These are phyloP conservation scores for Ictalurus furcatus DNA, from an alignment of 2,113 vertebrate genomes.

Conservation along the genomic window DNA sequence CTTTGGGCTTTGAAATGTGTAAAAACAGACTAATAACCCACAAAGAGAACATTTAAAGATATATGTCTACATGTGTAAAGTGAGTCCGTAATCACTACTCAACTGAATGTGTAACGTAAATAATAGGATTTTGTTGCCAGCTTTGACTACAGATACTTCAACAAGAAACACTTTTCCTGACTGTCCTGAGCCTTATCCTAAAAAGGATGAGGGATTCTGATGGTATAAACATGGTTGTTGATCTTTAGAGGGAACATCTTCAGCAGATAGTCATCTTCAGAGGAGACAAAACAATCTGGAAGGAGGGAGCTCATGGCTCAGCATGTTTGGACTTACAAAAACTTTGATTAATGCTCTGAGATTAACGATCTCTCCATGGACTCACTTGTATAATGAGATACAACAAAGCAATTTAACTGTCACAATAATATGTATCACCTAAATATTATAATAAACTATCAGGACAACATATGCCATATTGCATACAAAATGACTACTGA, in stretches of 20 bases:
- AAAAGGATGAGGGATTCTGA: conserved; percentile 52
- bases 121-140: not conserved
- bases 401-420: conserved; percentile 20
- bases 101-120: not conserved
- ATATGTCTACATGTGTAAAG: not conserved
- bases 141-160: conserved; percentile 17
- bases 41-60: not conserved
- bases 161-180: conserved; percentile 39
- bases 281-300: conserved; percentile 37
- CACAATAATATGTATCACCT: conserved; percentile 1
- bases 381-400: conserved; percentile 26
- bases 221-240: conserved; percentile 63
- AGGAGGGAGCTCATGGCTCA: not conserved
- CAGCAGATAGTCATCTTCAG: conserved; percentile 32
- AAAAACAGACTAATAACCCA: not conserved
- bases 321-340: conserved; percentile 1
- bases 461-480: not conserved
- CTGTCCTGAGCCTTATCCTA: conserved; percentile 64
- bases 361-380: not conserved
- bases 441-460: conserved; percentile 17
- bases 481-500: conserved; percentile 16
- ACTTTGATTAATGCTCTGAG: not conserved
- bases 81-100: not conserved
- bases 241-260: conserved; percentile 57
- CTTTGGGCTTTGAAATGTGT: not conserved